These are phyloP conservation scores for Habropoda laboriosa DNA, from an alignment of 1,140 invertebrate species.

Conservation along the genomic window DNA sequence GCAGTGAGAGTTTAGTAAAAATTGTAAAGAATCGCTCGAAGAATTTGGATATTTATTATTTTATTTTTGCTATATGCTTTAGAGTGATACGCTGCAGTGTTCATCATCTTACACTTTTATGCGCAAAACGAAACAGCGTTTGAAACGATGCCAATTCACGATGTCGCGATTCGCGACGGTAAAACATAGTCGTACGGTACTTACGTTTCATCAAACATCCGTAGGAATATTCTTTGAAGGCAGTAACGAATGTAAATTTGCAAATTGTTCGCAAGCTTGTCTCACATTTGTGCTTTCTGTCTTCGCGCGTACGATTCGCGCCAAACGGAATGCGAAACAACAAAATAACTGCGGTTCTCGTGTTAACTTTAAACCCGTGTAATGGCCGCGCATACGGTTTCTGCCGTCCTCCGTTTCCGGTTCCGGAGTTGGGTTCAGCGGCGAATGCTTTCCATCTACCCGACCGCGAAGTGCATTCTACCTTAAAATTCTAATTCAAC, in stretches of 20 bases:
- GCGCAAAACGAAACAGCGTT: too few species aligned
- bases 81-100: too few species aligned
- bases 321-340: neutral
- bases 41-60: too few species aligned
- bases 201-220: too few species aligned
- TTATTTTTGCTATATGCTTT: too few species aligned
- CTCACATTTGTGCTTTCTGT: neutral
- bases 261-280: neutral
- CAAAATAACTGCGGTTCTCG: neutral
- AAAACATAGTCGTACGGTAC: too few species aligned
- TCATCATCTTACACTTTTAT: too few species aligned
- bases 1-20: too few species aligned
- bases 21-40: too few species aligned
- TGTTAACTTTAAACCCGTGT: conserved; percentile 7
- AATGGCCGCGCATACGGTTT: conserved; percentile 38
- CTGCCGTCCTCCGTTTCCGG: conserved; percentile 67
- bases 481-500: too few species aligned
- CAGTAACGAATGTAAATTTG: neutral
- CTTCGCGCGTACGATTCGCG: neutral
- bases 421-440: conserved; percentile 54
- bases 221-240: neutral
- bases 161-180: too few species aligned
- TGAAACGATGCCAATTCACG: too few species aligned
- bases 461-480: conserved; percentile 15
- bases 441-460: neutral